Conservation (phyloP, 53 echinoderm and acorn worm species). For the Zoroaster sp. region DNA sequence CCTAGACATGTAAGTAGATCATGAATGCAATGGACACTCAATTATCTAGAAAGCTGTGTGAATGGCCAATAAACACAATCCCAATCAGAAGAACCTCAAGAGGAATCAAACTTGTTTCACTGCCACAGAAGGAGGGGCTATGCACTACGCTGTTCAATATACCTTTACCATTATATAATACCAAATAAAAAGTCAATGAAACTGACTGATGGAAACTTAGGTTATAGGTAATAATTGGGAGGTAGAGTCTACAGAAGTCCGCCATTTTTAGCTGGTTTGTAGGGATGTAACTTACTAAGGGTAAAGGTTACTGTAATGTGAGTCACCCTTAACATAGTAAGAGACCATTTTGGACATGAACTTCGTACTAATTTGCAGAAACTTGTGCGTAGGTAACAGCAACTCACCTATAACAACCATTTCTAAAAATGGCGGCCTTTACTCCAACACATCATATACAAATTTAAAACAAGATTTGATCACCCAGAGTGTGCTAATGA, state of each 20-base stretch:
- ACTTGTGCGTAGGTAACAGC: background rate
- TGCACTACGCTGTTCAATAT: background rate
- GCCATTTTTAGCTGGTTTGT: slow-evolving; percentile 15
- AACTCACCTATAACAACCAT: background rate
- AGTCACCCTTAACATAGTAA: no score
- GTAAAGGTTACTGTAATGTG: background rate
- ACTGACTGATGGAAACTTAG: background rate
- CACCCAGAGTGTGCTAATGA: no score
- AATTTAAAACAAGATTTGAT: no score
- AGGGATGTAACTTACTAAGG: background rate
- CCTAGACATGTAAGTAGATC: background rate
- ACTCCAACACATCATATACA: background rate
- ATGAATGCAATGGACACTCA: no score
- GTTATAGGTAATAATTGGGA: background rate
- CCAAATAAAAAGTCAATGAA: background rate
- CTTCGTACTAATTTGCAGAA: background rate
- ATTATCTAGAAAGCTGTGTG: no score
- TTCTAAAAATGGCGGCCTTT: background rate
- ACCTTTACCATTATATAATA: background rate
- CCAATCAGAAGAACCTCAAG: background rate
- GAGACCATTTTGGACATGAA: background rate
- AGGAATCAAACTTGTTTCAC: background rate
- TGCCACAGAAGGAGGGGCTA: background rate
- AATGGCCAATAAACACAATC: background rate
- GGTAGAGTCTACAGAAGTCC: background rate